Conservation (phyloP, 2,113 vertebrate genomes). For the Protobothrops flavoviridis region DNA sequence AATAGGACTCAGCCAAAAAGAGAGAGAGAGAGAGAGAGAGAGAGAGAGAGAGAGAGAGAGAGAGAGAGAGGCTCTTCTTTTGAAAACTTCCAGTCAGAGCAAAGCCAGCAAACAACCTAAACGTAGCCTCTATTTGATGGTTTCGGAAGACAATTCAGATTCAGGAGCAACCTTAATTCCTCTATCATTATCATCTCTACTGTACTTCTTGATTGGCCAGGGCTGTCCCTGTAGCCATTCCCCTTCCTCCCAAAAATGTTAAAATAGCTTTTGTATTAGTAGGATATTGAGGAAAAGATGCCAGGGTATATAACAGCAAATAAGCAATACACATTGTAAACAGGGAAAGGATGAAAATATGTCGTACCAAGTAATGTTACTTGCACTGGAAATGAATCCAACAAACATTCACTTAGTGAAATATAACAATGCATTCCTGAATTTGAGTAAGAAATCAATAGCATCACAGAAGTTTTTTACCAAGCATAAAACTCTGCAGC, state of each 20-base stretch:
- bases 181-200: neutral
- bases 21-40: neutral
- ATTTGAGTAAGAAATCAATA: neutral
- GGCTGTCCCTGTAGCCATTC: neutral
- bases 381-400: neutral
- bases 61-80: too few relatives aligned
- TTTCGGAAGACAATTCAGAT: neutral
- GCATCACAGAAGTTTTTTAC: neutral
- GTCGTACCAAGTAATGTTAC: neutral
- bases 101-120: neutral
- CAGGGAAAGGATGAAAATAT: neutral
- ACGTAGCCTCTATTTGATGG: neutral
- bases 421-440: neutral
- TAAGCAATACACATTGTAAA: neutral
- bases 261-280: neutral
- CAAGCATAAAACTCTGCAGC: neutral
- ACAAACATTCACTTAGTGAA: neutral
- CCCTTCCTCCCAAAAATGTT: too few relatives aligned
- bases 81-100: neutral
- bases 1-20: neutral
- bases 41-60: too few relatives aligned
- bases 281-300: neutral
- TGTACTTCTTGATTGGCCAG: neutral
- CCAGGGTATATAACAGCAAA: neutral
- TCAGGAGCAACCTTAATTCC: neutral